Conservation (phyloP, 2,113 vertebrate species). For the Acanthisitta chloris region DNA sequence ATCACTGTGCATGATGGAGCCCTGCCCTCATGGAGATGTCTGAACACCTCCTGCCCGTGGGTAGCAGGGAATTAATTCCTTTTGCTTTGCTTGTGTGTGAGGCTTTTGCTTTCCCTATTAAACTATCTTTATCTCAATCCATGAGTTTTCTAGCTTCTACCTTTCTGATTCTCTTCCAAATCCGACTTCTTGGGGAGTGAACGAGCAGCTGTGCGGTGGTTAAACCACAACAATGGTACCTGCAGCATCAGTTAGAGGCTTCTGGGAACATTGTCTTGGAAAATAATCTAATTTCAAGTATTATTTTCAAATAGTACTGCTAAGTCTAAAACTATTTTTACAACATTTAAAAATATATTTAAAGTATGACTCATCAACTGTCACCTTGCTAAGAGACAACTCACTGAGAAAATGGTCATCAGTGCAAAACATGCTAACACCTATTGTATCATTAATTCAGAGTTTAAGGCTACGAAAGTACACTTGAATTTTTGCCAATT, state of each 20-base stretch:
- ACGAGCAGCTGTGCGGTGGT: not conserved
- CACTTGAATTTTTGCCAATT: not conserved
- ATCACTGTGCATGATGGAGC: fast-evolving
- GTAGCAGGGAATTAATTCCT: not conserved
- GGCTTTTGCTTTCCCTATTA: not conserved
- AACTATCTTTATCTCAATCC: not conserved
- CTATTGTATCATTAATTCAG: not conserved
- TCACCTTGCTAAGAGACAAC: not conserved
- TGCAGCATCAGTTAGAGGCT: not conserved
- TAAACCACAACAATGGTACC: not conserved
- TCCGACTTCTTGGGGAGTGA: not conserved
- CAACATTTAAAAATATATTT: not conserved
- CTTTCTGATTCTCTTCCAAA: not conserved
- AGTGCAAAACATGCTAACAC: not conserved
- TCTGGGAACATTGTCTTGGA: not conserved
- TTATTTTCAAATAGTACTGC: not conserved
- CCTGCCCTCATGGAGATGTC: not conserved
- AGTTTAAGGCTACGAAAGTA: not conserved
- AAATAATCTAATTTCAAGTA: not conserved
- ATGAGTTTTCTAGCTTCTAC: not conserved
- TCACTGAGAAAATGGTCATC: not conserved
- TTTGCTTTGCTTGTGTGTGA: not conserved
- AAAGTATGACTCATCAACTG: not conserved
- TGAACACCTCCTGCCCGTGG: not conserved
- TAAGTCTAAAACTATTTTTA: not conserved